Evolutionary conservation across 2,113 vertebrate species (phyloP), one percentile per base, ranked within the genome.

Genomic region (Prionailurus viverrinus): DNA sequence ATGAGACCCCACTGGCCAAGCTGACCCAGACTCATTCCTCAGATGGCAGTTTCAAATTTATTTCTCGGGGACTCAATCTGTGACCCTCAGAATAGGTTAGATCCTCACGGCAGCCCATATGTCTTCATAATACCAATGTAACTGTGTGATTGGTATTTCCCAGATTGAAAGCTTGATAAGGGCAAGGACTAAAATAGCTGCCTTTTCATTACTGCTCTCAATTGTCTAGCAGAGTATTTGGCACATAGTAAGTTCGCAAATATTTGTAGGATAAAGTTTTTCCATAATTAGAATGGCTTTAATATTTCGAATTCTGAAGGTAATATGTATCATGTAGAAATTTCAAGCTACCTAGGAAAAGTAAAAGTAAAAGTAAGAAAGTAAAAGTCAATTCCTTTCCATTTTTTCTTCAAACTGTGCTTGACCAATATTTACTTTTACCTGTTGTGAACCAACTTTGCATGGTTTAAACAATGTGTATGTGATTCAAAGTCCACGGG

Each of bases 251-350:
- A 65, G 48, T 45, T 86, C 89, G 73, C 41, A 78, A 65, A 36
- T 55, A 92, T 45, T 61, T 65, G 15, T 68, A 89, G 79, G 83
- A 80, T 61, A 93, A 91, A 90, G 41, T 36, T 82, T 79, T 78
- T 19, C 27, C 27, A 36, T 78, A 82, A 82, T 82, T 82, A 85
- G 25, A 78, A 76, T 8, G 53, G 31, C 23, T 45, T 58, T 89
- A 92, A 61, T 83, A 89, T 83, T 94, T 85, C 87, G 69, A 82
- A 88, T 84, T 93, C 55, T 80, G 14, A 89, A 90, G 69, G 68
- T 48, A 88, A 66, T 12, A 73, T 11, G 23, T 55, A 58, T 29
- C 51, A 65, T 48, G 31, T 39, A 93, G 36, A 92, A 80, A 94
- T 78, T 78, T 92, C 36, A 86, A 80, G 39, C 25, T 90, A 53